Conservation (phyloP, 2,797 vertebrate genomes). For the Falco concolor region DNA sequence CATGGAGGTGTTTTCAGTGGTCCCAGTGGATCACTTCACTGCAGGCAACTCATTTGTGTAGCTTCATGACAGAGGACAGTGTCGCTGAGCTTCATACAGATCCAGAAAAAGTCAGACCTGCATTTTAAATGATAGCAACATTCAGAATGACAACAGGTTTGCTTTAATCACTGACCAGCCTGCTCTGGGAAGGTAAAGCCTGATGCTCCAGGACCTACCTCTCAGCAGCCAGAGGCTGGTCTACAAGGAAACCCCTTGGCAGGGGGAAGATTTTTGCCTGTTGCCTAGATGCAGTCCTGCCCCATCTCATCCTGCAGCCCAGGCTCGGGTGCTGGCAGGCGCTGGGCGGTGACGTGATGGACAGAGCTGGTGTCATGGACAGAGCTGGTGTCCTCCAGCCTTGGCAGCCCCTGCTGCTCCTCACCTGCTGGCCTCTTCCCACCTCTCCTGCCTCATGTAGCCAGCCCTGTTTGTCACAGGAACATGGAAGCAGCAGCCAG, state of each 20-base stretch:
- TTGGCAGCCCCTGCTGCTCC: neutral
- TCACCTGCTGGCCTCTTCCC: neutral
- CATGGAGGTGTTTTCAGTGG: neutral
- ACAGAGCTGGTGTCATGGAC: neutral
- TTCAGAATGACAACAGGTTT: neutral
- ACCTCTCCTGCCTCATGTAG: neutral
- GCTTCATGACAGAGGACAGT: neutral
- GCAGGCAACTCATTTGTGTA: neutral
- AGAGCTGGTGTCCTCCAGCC: neutral
- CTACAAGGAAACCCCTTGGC: rapidly evolving
- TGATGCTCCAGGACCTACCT: neutral
- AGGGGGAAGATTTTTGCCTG: neutral
- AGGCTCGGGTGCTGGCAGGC: neutral
- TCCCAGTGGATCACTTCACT: neutral
- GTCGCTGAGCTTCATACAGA: neutral
- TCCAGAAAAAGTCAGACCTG: neutral
- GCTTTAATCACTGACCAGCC: neutral
- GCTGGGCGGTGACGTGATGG: neutral
- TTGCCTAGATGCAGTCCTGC: neutral
- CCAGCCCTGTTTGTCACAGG: neutral
- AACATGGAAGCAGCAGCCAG: neutral
- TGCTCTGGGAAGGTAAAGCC: neutral
- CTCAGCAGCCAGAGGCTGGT: neutral
- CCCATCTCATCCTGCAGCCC: neutral
- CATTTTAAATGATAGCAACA: neutral